Evolutionary conservation across 1,140 invertebrate genomes (phyloP).

Genomic region (Monomorium pharaonis): DNA sequence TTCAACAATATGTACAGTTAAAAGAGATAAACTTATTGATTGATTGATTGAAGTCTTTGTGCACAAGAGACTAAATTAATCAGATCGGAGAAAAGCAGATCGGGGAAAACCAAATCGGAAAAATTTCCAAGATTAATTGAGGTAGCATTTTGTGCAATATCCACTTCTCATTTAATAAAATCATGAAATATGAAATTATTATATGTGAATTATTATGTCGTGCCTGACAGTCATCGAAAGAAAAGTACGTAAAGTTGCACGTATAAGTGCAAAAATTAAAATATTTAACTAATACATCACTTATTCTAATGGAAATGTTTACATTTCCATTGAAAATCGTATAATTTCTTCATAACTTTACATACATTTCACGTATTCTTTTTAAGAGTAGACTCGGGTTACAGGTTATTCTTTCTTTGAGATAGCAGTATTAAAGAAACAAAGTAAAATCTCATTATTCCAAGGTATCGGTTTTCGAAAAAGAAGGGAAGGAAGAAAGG

Average conservation of each 20-base stretch:
- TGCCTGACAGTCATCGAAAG: neutral
- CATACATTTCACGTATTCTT: neutral
- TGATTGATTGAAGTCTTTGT: slow-evolving; percentile 5
- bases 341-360: neutral
- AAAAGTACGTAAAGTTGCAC: neutral
- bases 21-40: neutral
- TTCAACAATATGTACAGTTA: neutral
- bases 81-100: no score
- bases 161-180: neutral
- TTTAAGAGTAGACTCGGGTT: neutral
- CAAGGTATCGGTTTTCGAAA: slow-evolving; percentile 11
- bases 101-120: no score
- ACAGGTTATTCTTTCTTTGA: neutral
- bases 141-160: neutral
- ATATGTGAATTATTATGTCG: no score
- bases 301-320: neutral
- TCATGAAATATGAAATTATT: neutral
- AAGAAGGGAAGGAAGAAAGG: neutral
- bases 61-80: neutral
- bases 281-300: neutral
- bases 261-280: neutral
- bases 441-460: slow-evolving; percentile 48
- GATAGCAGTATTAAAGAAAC: neutral
- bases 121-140: neutral
- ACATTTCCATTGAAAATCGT: neutral